Evolutionary conservation across 2,797 vertebrate genomes (phyloP), one percentile per base, ranked within the genome.

Genomic region (Enteromius mattozi): DNA sequence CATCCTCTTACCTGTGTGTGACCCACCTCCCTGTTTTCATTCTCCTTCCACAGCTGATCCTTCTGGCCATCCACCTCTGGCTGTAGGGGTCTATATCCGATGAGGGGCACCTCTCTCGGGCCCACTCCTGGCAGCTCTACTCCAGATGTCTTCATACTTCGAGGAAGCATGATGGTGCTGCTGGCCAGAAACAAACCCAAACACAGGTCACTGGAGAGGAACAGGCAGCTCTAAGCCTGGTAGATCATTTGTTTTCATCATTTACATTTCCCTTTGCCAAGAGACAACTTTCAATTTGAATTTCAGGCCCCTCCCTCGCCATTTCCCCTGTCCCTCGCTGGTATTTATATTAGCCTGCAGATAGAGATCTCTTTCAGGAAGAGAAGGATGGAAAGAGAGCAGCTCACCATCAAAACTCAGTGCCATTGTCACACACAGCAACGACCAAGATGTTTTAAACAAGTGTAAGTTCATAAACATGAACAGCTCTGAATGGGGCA

Each of bases 111-210:
- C 0, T 90, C 83, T 35, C 86, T 92, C 0, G 95, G 92, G 86
- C 93, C 94, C 91, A 92, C 94, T 88, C 94, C 95, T 1, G 95
- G 94, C 88, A 95, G 93, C 87, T 95, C 93, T 49, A 85, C 93
- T 13, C 91, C 94, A 88, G 92, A 91, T 76, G 93, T 92, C 47
- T 91, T 92, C 91, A 94, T 83, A 91, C 90, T 93, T 47, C 94
- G 94, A 72, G 94, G 94, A 75, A 95, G 91, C 95, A 96, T 96
- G 88, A 78, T 79, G 88, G 79, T 75, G 6, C 88, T 33, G 33
- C 27, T 75, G 89, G 87, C 30, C 47, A 27, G 16, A 78, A 80
- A 65, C 56, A 37, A 17, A 65, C 27, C 30, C 56, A 68, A 77
- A 78, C 72, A 65, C 51, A 17, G 80, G 63, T 65, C 37, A 82